Percentiles rank a stretch among this genome's conserved stretches.
These are phyloP conservation scores for Phenganax subtilis DNA, from an alignment of 92 coral and sea anemone genomes.

Conservation along the genomic window DNA sequence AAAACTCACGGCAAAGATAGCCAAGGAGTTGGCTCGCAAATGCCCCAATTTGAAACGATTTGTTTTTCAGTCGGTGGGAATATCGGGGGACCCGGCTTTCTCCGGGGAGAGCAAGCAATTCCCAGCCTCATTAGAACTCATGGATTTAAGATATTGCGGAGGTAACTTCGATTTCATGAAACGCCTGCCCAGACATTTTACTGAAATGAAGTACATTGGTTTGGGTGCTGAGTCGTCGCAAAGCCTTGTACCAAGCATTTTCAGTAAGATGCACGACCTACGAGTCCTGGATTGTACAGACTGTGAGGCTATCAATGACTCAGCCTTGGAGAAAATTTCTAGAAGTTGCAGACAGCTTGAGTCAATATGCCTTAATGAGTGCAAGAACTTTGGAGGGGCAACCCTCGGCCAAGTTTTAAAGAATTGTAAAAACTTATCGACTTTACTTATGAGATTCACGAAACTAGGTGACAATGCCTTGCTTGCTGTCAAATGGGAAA, in stretches of 20 bases:
- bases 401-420: slow-evolving; percentile 66
- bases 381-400: slow-evolving; percentile 89
- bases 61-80: slow-evolving; percentile 75
- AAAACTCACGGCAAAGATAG: slow-evolving; percentile 80
- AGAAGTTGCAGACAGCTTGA: slow-evolving; percentile 83
- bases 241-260: slow-evolving; percentile 80
- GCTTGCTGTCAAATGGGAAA: slow-evolving; percentile 91
- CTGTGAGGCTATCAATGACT: slow-evolving; percentile 82
- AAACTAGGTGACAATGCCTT: slow-evolving; percentile 79
- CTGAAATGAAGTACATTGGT: slow-evolving; percentile 87
- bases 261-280: slow-evolving; percentile 86
- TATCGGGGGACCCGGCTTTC: slow-evolving; percentile 63
- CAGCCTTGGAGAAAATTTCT: slow-evolving; percentile 82
- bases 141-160: slow-evolving; percentile 95
- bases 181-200: slow-evolving; percentile 93
- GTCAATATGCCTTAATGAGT: slow-evolving; percentile 94
- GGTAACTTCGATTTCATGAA: slow-evolving; percentile 96
- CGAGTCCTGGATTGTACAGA: slow-evolving; percentile 90
- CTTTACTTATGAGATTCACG: slow-evolving; percentile 89
- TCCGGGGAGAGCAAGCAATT: slow-evolving; percentile 86
- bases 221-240: slow-evolving; percentile 86
- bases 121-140: slow-evolving; percentile 84
- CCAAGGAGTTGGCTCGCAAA: slow-evolving; percentile 84
- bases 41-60: slow-evolving; percentile 71
- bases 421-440: slow-evolving; percentile 70